Evolutionary conservation across 1,140 invertebrate genomes (phyloP), one percentile per base, ranked within the genome.

Genomic region (Pseudobourletiella spinata): DNA sequence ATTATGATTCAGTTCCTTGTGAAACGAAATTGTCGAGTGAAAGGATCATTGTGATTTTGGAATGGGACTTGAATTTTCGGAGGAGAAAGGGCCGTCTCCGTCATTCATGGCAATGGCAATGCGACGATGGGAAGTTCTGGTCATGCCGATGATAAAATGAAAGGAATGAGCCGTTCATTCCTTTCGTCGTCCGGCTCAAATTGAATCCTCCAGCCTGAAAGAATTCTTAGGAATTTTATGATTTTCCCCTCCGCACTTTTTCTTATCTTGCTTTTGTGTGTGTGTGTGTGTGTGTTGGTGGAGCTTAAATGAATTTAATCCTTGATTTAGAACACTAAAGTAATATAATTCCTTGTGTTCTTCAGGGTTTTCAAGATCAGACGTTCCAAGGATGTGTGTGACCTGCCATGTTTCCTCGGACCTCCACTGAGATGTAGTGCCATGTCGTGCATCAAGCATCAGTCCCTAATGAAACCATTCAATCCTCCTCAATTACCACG

Each of bases 351-450:
- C n/a, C n/a, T n/a, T n/a, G n/a, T n/a, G n/a, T n/a, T n/a, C n/a
- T n/a, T n/a, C n/a, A 66, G 67, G 50, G 43, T 24, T 18, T 68
- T 68, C 55, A 68, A 68, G 42, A 63, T 68, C 20, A 26, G 44
- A 20, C 48, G 54, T 8, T 46, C 50, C 18, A 25, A 55, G 20
- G 66, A 65, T 24, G 20, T n/a, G 18, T 68, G 64, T 48, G 58
- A 60, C 26, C n/a, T 30, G 11, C 51, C 60, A 1, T 25, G 52
- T n/a, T 68, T 57, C 35, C 14, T 65, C 16, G 67, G 67, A 0
- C 63, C 67, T 30, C 52, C 56, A 22, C 25, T 61, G 3, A 29
- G 56, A 18, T 68, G 63, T 50, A 25, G 39, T 44, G 44, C 30
- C 1, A 60, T 68, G 60, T 57, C 60, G 42, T 68, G 67, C 55